A percentile compares a stretch with the other conserved stretches of the same genome.
Evolutionary conservation across 2,113 vertebrate genomes (phyloP).

Genomic region (Gobiocypris rarus): DNA sequence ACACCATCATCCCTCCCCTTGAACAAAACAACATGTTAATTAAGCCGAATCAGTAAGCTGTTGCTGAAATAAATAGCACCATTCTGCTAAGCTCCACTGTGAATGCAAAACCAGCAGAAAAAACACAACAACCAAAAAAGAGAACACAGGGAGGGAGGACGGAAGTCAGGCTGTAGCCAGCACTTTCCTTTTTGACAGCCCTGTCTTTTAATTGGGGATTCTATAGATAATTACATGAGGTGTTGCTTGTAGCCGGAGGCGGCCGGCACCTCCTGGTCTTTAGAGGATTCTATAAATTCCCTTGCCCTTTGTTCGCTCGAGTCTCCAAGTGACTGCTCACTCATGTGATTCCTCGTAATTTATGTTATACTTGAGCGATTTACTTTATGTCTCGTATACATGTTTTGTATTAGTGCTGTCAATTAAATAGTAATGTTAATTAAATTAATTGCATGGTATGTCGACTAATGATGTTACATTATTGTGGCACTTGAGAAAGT

Average conservation of each 20-base stretch:
- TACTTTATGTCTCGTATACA: not conserved
- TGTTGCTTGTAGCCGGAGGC: conserved; percentile 58
- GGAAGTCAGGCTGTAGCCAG: conserved; percentile 30
- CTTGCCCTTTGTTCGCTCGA: conserved; percentile 51
- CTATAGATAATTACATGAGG: conserved; percentile 63
- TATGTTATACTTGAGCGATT: not conserved
- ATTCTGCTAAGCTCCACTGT: conserved; percentile 61
- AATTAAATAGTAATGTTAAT: not conserved
- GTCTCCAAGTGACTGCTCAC: conserved; percentile 13
- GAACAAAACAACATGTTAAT: conserved; percentile 71
- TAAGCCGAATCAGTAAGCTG: conserved; percentile 69
- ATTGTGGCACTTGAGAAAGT: not conserved
- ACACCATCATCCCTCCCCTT: conserved; percentile 62
- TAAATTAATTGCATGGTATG: not conserved
- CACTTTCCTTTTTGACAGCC: conserved; percentile 51
- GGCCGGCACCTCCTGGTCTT: conserved; percentile 49
- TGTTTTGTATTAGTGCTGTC: not conserved
- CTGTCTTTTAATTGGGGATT: conserved; percentile 65
- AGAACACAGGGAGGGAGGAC: conserved; percentile 32
- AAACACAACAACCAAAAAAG: conserved; percentile 42
- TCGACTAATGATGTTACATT: not conserved
- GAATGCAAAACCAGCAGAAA: not conserved
- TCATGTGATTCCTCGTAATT: conserved; percentile 14
- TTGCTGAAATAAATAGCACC: conserved; percentile 68
- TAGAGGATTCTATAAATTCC: conserved; percentile 53